These are phyloP conservation scores for Lophotis ruficrista DNA, from an alignment of 2,113 vertebrate species.

Conservation along the genomic window DNA sequence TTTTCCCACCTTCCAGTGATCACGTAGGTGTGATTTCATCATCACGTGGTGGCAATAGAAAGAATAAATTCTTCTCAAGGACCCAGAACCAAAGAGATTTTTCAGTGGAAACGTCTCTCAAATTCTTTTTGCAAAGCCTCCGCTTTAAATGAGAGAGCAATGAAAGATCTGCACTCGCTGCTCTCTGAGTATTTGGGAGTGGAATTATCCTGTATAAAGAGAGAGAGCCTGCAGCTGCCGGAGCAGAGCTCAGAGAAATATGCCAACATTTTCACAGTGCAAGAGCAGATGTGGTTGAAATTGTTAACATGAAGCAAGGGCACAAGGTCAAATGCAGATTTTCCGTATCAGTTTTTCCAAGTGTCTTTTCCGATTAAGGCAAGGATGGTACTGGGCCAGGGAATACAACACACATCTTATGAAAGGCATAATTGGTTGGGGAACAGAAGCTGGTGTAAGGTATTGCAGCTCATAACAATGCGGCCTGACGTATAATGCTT, in stretches of 20 bases:
- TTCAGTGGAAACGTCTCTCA: constrained; percentile 37
- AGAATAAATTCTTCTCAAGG: not conserved
- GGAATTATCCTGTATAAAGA: constrained; percentile 39
- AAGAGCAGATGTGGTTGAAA: constrained; percentile 74
- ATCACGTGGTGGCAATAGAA: not conserved
- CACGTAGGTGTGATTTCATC: fast-evolving
- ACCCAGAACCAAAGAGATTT: not conserved
- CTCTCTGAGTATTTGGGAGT: not conserved
- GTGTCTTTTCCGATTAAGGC: constrained; percentile 41
- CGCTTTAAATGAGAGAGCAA: not conserved
- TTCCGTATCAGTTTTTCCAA: constrained; percentile 70
- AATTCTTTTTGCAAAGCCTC: constrained; percentile 28
- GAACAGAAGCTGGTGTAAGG: constrained; percentile 64
- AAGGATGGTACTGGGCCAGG: not conserved
- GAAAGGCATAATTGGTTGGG: constrained; percentile 29
- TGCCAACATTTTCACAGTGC: constrained; percentile 71
- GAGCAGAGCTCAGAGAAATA: constrained; percentile 41
- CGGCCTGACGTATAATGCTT: not conserved
- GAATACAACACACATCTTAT: constrained; percentile 1
- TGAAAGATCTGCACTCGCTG: not conserved
- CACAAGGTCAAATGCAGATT: constrained; percentile 68
- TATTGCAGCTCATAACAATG: constrained; percentile 33
- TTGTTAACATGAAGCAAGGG: constrained; percentile 59
- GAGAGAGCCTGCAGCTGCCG: constrained; percentile 69
- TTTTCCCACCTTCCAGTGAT: not conserved